phyloP scores from a whole-genome alignment of 1,140 invertebrate species.

The Zaprionus ornatus region DNA sequence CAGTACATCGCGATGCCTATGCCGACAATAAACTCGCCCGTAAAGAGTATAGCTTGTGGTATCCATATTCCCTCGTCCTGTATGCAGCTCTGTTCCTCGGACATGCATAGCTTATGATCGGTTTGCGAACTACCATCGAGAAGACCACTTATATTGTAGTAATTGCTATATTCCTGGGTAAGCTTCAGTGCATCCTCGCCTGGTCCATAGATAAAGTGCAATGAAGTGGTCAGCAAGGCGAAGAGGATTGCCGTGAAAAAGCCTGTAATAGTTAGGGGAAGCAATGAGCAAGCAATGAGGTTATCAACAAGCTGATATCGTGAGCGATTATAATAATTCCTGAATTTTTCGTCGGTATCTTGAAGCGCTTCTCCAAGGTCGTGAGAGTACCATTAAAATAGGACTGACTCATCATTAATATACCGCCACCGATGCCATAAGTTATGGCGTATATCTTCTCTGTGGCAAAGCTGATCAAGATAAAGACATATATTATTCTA shows the following conservation, averaged over 20 bases:
- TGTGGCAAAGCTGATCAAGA: conserved; percentile 86
- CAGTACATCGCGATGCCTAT: conserved; percentile 87
- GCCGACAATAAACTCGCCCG: conserved; percentile 87
- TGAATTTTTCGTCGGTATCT: conserved; percentile 89
- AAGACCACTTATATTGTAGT: conserved; percentile 44
- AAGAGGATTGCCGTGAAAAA: conserved; percentile 88
- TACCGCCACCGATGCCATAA: conserved; percentile 89
- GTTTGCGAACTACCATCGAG: conserved; percentile 44
- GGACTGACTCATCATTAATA: conserved; percentile 89
- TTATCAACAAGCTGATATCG: conserved; percentile 79
- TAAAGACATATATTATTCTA: background rate
- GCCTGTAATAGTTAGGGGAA: conserved; percentile 86
- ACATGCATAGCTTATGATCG: conserved; percentile 48
- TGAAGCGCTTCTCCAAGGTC: conserved; percentile 92
- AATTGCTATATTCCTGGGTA: conserved; percentile 86
- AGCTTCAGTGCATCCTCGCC: conserved; percentile 88
- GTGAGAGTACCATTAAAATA: conserved; percentile 91
- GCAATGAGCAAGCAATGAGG: conserved; percentile 51
- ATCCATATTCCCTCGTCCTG: conserved; percentile 71
- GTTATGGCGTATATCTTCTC: conserved; percentile 89
- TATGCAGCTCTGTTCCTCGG: conserved; percentile 20
- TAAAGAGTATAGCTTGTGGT: conserved; percentile 86
- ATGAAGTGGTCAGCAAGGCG: conserved; percentile 88
- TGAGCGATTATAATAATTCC: conserved; percentile 90
- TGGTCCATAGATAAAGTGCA: conserved; percentile 90